Conservation (phyloP, 2,113 vertebrate species). For the Carassius gibelio region DNA sequence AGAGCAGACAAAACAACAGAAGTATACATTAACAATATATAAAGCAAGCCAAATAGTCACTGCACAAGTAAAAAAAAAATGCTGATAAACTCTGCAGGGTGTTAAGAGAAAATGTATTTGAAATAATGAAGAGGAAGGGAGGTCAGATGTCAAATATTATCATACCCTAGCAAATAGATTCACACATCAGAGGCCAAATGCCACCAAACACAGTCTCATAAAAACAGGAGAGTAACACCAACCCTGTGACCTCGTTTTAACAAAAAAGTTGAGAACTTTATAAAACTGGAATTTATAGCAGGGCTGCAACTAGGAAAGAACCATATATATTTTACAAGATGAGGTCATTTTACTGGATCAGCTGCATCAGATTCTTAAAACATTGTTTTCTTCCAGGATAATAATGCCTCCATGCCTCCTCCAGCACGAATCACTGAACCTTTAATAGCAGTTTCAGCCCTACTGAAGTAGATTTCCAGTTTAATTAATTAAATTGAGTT, state of each 20-base stretch:
- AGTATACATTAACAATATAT: not conserved
- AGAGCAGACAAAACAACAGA: not conserved
- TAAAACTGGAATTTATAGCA: not conserved
- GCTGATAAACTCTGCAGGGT: not conserved
- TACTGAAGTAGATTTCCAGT: not conserved
- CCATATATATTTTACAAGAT: not conserved
- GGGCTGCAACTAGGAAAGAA: not conserved
- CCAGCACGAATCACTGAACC: not conserved
- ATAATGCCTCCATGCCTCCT: not conserved
- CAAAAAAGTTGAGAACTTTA: not conserved
- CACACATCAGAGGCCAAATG: not conserved
- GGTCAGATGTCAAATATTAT: not conserved
- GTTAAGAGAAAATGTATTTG: not conserved
- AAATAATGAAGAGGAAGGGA: not conserved
- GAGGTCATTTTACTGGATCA: constrained; percentile 14
- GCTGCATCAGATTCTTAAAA: not conserved
- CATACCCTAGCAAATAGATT: not conserved
- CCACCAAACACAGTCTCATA: not conserved
- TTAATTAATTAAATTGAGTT: no score
- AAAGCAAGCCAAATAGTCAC: not conserved
- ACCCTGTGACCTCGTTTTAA: not conserved
- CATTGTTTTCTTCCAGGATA: not conserved
- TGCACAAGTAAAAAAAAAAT: not conserved
- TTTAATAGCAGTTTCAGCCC: not conserved
- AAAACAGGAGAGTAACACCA: not conserved